Conservation (phyloP, 2,797 vertebrate species). For the Gobionotothen gibberifrons region DNA sequence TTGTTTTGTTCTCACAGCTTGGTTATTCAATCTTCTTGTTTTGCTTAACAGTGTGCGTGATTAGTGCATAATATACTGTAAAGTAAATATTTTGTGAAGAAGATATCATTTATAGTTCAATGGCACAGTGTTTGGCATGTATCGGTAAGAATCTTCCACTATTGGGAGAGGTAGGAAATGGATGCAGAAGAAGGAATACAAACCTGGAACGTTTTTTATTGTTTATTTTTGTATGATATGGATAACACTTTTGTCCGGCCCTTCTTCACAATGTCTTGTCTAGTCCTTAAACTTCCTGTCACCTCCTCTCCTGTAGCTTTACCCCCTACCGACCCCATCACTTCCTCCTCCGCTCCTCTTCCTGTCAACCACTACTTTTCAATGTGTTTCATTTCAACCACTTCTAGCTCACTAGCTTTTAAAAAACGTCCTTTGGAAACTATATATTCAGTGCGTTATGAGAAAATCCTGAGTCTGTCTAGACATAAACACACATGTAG, state of each 20-base stretch:
- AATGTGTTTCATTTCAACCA: constrained; percentile 10
- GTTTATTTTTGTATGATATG: not conserved
- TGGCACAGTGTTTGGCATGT: not conserved
- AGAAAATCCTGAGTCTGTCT: constrained; percentile 19
- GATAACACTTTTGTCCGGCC: not conserved
- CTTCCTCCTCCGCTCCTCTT: not conserved
- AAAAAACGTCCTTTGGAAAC: constrained; percentile 25
- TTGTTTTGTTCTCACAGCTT: not conserved
- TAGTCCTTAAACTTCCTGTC: constrained; percentile 20
- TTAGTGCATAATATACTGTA: not conserved
- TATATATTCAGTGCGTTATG: constrained; percentile 7
- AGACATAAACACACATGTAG: constrained; percentile 36
- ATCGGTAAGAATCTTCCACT: not conserved
- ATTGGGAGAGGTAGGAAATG: not conserved
- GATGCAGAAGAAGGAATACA: not conserved
- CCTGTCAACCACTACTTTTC: too few species aligned
- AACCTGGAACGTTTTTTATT: too few species aligned
- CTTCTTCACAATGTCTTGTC: constrained; percentile 17
- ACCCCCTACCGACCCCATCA: constrained; percentile 33
- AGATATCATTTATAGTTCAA: not conserved
- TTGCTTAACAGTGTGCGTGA: not conserved
- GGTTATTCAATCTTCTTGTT: not conserved
- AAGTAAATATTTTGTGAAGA: not conserved
- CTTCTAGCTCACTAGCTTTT: not conserved
- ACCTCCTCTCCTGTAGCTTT: constrained; percentile 23